Evolutionary conservation across 2,113 vertebrate species (phyloP), one percentile per base, ranked within the genome.

Genomic region (Hippopotamus amphibius): DNA sequence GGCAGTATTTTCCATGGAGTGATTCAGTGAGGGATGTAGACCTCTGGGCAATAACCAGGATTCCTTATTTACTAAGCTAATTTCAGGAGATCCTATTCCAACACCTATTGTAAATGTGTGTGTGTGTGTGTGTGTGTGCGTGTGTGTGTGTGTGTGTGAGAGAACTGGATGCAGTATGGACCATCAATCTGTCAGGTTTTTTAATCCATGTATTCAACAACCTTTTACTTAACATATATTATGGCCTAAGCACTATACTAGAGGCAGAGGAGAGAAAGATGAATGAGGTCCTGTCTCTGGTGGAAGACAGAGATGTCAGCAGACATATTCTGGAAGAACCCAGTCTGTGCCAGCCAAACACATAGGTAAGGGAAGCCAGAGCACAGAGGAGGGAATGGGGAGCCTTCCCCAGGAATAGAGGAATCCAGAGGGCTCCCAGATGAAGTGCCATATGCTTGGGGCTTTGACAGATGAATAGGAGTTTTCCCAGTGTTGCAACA

Each of bases 31-130:
- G 15, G 72, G 66, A 74, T 17, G 8, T 8, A 55, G 48, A 63
- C 26, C 22, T 28, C 84, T 82, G 19, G 26, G 33, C 28, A 83
- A 19, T 46, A 89, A 82, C 28, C 61, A 71, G 10, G 57, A 37
- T 61, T 90, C 59, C 37, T 90, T 33, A 69, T 24, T 77, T 65
- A 50, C 41, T 65, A 97, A 89, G 91, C 50, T 50, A 83, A 33
- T 41, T 61, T 84, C 55, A 90, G 89, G 43, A 63, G 69, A 88
- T 46, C 28, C 19, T 3, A 41, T 37, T 41, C 9, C 3, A 41
- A 63, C 33, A 57, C 7, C 43, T 92, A 83, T 57, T n/a, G 10
- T 37, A 81, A 48, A 24, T 61, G 14, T 87, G 74, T 41, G 21
- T 7, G 3, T 48, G 46, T 50, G 2, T 61, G 57, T n/a, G 50